A percentile compares a stretch with the other conserved stretches of the same genome.
Evolutionary conservation across 2,797 vertebrate genomes (phyloP).

Genomic region (Lateolabrax maculatus): DNA sequence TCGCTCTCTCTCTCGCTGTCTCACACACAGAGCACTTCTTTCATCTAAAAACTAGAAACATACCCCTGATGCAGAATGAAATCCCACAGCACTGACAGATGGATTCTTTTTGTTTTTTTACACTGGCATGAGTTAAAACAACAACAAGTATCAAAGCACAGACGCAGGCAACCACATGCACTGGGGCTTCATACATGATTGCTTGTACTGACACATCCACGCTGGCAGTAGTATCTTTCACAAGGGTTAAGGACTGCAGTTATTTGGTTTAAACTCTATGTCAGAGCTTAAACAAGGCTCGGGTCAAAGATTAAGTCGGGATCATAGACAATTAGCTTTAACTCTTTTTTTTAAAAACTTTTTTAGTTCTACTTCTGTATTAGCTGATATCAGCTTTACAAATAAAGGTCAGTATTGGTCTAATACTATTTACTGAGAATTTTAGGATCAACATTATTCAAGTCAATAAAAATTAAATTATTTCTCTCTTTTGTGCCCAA

Average conservation of each 20-base stretch:
- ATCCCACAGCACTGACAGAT: slow-evolving; percentile 74
- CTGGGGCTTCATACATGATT: slow-evolving; percentile 56
- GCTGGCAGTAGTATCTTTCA: slow-evolving; percentile 63
- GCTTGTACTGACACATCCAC: slow-evolving; percentile 74
- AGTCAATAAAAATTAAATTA: background rate
- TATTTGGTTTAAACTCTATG: slow-evolving; percentile 50
- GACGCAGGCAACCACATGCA: slow-evolving; percentile 72
- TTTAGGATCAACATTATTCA: background rate
- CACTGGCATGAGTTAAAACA: slow-evolving; percentile 76
- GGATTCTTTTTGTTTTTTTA: slow-evolving; percentile 68
- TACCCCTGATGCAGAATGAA: slow-evolving; percentile 66
- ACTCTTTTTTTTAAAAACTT: slow-evolving; percentile 56
- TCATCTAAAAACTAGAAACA: slow-evolving; percentile 83
- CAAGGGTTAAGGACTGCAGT: slow-evolving; percentile 61
- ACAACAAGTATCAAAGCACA: slow-evolving; percentile 75
- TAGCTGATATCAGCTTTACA: background rate
- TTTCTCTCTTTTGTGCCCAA: background rate
- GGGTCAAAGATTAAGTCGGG: slow-evolving; percentile 74
- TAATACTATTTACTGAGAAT: background rate
- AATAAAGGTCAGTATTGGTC: background rate
- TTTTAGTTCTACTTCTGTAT: slow-evolving; percentile 15
- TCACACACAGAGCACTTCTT: slow-evolving; percentile 65
- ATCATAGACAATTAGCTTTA: slow-evolving; percentile 65
- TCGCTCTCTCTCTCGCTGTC: slow-evolving; percentile 21
- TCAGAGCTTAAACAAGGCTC: slow-evolving; percentile 44